Conservation (phyloP, 1,140 invertebrate species). For the Drosophila oshimai region DNA sequence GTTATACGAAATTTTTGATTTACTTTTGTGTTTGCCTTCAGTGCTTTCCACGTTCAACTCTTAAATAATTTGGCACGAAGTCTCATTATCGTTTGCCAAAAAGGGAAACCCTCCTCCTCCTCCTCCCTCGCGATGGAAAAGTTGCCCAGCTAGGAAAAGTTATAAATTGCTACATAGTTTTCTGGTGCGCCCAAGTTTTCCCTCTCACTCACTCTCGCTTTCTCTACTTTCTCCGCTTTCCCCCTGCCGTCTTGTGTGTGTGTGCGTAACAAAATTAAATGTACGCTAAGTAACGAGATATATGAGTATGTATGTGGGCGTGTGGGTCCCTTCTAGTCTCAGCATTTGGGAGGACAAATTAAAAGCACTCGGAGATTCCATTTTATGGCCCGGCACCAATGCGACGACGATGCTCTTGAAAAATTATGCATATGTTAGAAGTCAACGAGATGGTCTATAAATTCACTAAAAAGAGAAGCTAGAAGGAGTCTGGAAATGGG, state of each 20-base stretch:
- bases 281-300: constrained; percentile 74
- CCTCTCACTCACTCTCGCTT: not conserved
- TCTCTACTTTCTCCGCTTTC: not conserved
- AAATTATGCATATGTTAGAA: constrained; percentile 78
- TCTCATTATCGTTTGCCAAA: constrained; percentile 56
- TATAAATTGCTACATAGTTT: constrained; percentile 79
- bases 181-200: constrained; percentile 54
- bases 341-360: constrained; percentile 70
- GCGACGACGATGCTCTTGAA: constrained; percentile 57
- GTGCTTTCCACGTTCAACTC: constrained; percentile 16
- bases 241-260: constrained; percentile 19
- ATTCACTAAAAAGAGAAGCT: constrained; percentile 45
- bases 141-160: constrained; percentile 39
- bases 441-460: constrained; percentile 73
- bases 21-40: constrained; percentile 28
- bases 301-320: not conserved
- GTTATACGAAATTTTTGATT: constrained; percentile 43
- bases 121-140: not conserved
- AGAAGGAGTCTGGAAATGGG: constrained; percentile 20
- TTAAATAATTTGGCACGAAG: constrained; percentile 58
- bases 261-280: constrained; percentile 76
- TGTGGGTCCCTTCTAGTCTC: constrained; percentile 19
- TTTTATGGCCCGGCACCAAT: constrained; percentile 69
- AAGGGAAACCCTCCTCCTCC: not conserved
- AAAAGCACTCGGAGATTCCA: constrained; percentile 77